Percentiles rank a stretch among this genome's conserved stretches.
Evolutionary conservation across 2,113 vertebrate genomes (phyloP).

Genomic region (Corapipo altera): DNA sequence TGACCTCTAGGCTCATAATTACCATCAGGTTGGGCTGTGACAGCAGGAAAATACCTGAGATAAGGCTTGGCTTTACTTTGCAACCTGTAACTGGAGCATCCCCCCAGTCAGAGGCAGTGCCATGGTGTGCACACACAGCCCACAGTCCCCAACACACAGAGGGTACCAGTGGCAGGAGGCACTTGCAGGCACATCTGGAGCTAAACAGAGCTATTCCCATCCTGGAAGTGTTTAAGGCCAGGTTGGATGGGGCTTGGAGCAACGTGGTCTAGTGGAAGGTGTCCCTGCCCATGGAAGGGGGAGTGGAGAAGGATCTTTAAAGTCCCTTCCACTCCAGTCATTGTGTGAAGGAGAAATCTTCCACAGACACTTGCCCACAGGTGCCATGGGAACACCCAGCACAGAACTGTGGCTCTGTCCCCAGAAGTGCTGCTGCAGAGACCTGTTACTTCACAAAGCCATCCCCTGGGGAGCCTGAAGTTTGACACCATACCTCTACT

Average conservation of each 20-base stretch:
- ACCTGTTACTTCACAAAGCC: not conserved
- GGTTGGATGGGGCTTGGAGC: not conserved
- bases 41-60: not conserved
- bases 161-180: rapidly evolving
- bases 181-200: rapidly evolving
- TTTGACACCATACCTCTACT: not conserved
- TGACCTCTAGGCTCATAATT: not conserved
- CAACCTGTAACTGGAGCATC: no score
- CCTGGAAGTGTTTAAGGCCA: not conserved
- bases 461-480: rapidly evolving
- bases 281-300: not conserved
- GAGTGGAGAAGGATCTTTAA: not conserved
- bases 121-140: rapidly evolving
- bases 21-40: not conserved
- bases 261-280: not conserved
- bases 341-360: not conserved
- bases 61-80: not conserved
- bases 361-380: not conserved
- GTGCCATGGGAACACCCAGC: not conserved
- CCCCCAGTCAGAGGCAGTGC: rapidly evolving
- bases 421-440: not conserved
- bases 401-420: not conserved
- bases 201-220: not conserved
- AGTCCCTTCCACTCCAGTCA: not conserved
- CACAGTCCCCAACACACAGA: rapidly evolving